Evolutionary conservation across 2,888 invertebrate species (phyloP).

Genomic region (Romanomermis culicivorax): DNA sequence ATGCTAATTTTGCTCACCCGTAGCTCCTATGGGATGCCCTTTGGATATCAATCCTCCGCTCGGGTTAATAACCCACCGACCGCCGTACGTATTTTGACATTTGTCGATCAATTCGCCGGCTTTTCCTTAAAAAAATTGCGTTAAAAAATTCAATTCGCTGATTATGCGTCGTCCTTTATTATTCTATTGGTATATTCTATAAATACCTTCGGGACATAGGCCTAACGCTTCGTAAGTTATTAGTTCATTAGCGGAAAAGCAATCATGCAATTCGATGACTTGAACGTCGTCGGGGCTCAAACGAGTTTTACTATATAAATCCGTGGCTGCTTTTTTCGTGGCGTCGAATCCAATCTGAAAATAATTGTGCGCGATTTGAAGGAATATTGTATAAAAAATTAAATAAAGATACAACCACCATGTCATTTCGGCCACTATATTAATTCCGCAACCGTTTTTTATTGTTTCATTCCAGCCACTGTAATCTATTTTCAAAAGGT

Average conservation of each 20-base stretch:
- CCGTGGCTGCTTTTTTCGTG: conserved; percentile 49
- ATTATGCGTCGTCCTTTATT: too few relatives aligned
- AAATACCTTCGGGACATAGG: conserved; percentile 42
- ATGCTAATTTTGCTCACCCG: too few relatives aligned
- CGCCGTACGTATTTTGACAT: conserved; percentile 90
- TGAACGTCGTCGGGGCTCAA: conserved; percentile 35
- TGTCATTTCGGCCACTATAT: conserved; percentile 5
- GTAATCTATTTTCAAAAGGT: too few relatives aligned
- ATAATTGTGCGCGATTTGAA: conserved; percentile 7
- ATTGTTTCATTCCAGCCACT: too few relatives aligned
- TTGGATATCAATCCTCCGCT: conserved; percentile 97
- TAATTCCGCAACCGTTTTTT: too few relatives aligned
- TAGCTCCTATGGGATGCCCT: conserved; percentile 90
- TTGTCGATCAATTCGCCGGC: conserved; percentile 75
- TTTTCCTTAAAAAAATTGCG: conserved; percentile 56
- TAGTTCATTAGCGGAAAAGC: conserved; percentile 88
- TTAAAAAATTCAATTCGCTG: too few relatives aligned
- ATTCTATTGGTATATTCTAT: background rate
- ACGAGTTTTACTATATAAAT: conserved; percentile 47
- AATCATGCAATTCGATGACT: conserved; percentile 89
- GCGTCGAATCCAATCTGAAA: conserved; percentile 65
- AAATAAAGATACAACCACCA: conserved; percentile 3
- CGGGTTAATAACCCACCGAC: conserved; percentile 89
- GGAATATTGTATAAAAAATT: conserved; percentile 1
- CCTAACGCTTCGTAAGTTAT: conserved; percentile 92